phyloP scores from a whole-genome alignment of 2,113 vertebrate species.

The Grallaria varia region DNA sequence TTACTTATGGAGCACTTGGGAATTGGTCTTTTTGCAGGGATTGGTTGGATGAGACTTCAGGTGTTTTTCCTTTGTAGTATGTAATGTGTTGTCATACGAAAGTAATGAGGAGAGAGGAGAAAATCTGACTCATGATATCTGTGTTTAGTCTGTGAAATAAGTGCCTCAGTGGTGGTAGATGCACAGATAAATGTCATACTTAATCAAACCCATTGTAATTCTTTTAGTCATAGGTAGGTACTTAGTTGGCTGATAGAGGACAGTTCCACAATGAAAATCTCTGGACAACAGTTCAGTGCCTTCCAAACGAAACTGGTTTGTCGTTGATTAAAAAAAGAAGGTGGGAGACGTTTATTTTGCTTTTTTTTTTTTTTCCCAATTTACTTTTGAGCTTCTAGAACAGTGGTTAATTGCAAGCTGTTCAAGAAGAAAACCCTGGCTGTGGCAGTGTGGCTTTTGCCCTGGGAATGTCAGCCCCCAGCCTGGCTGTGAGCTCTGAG shows the following conservation, averaged over 20 bases:
- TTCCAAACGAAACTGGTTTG: background rate
- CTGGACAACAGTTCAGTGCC: background rate
- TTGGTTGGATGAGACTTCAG: background rate
- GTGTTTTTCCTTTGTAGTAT: background rate
- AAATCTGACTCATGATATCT: background rate
- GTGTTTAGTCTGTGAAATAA: background rate
- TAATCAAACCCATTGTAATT: background rate
- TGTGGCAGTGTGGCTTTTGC: background rate
- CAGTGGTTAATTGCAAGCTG: background rate
- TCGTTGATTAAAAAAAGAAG: background rate
- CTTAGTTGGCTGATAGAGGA: background rate
- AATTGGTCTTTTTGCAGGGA: background rate
- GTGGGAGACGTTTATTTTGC: background rate
- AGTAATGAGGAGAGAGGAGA: background rate
- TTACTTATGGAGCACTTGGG: background rate
- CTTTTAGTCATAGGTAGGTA: background rate
- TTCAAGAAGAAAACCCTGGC: rapidly evolving
- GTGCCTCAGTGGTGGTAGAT: background rate
- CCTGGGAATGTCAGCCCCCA: background rate
- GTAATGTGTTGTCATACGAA: background rate
- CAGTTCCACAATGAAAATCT: background rate
- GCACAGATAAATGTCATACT: background rate
- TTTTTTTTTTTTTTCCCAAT: rapidly evolving
- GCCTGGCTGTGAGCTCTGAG: constrained; percentile 1
- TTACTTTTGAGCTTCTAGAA: background rate